Evolutionary conservation across 2,888 invertebrate genomes (phyloP).

Genomic region (Leucania comma): DNA sequence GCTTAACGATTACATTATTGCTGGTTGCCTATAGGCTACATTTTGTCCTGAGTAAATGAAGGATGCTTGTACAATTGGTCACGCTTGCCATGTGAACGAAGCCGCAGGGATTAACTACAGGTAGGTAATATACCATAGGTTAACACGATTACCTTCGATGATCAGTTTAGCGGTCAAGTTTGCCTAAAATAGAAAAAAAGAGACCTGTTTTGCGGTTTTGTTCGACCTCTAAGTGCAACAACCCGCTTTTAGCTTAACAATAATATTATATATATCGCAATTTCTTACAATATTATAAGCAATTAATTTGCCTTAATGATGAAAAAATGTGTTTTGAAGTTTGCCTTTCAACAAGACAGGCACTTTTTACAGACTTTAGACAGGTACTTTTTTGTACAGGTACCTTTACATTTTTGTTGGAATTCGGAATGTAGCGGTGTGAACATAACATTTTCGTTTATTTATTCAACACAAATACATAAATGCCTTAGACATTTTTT

Average conservation of each 20-base stretch:
- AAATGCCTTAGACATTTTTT: too few species aligned
- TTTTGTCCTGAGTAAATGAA: background rate
- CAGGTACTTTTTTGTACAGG: too few species aligned
- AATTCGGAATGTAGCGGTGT: background rate
- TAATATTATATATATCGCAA: background rate
- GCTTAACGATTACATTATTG: background rate
- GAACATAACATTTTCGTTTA: too few species aligned
- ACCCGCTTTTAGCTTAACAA: background rate
- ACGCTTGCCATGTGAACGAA: background rate
- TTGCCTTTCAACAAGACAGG: background rate
- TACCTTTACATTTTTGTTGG: background rate
- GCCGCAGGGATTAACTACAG: too few species aligned
- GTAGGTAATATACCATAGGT: background rate
- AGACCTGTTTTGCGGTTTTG: background rate
- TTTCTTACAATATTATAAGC: too few species aligned
- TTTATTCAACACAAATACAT: too few species aligned
- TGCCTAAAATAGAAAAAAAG: background rate
- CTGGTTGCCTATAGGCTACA: background rate
- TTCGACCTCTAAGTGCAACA: background rate
- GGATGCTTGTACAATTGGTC: background rate
- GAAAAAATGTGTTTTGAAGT: background rate
- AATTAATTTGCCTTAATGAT: too few species aligned
- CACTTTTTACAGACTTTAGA: too few species aligned
- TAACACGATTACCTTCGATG: background rate
- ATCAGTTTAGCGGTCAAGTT: conserved; percentile 12